phyloP scores from a whole-genome alignment of 2,797 vertebrate genomes.

The Trachurus trachurus region DNA sequence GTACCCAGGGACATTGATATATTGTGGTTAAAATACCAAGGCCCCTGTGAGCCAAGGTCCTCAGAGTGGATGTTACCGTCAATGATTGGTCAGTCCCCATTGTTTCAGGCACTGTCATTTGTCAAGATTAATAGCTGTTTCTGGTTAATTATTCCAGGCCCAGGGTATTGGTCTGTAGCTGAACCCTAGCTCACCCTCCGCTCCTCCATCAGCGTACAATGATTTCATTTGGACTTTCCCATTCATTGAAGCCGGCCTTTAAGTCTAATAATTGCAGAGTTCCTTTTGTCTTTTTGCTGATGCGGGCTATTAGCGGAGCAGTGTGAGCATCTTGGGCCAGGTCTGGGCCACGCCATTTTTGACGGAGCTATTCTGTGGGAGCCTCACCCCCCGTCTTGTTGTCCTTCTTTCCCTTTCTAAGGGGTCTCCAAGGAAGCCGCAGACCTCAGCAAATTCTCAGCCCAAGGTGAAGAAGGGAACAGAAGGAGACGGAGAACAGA shows the following conservation, averaged over 20 bases:
- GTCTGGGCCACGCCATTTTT: conserved; percentile 81
- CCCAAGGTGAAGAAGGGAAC: conserved; percentile 73
- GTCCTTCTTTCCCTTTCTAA: conserved; percentile 64
- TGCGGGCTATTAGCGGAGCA: conserved; percentile 82
- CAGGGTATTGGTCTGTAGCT: conserved; percentile 72
- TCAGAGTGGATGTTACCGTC: conserved; percentile 63
- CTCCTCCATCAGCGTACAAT: conserved; percentile 81
- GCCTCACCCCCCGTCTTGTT: conserved; percentile 59
- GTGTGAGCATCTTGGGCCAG: conserved; percentile 73
- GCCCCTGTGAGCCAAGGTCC: conserved; percentile 54
- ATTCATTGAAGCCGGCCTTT: conserved; percentile 74
- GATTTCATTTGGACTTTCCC: conserved; percentile 77
- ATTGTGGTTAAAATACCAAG: conserved; percentile 68
- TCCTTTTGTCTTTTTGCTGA: conserved; percentile 85
- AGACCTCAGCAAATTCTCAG: conserved; percentile 79
- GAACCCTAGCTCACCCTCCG: conserved; percentile 79
- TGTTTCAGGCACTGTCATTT: conserved; percentile 79
- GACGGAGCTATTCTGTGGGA: conserved; percentile 77
- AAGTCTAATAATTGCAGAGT: conserved; percentile 80
- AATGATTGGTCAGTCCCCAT: conserved; percentile 76
- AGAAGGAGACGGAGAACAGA: conserved; percentile 68
- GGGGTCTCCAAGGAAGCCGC: conserved; percentile 73
- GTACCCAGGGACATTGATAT: conserved; percentile 55
- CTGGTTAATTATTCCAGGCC: conserved; percentile 86
- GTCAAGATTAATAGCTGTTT: conserved; percentile 82